Evolutionary conservation across 2,113 vertebrate genomes (phyloP).

Genomic region (Neomonachus schauinslandi): DNA sequence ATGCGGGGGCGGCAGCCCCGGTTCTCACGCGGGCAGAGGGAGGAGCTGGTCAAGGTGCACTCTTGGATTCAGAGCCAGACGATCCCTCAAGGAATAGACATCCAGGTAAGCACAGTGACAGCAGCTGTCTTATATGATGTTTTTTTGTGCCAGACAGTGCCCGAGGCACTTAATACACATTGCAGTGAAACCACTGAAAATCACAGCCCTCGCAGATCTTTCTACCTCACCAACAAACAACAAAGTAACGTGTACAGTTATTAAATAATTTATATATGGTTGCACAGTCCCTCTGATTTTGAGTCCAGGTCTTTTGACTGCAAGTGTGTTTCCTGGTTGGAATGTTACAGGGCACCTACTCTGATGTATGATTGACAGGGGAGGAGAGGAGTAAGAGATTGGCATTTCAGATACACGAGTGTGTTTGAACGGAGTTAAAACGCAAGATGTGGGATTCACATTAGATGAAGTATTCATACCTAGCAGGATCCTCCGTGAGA

Average conservation of each 20-base stretch:
- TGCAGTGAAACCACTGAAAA: not conserved
- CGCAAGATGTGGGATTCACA: not conserved
- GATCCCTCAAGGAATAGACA: constrained; percentile 87
- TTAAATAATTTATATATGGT: not conserved
- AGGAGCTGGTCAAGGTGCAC: constrained; percentile 90
- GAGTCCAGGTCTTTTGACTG: not conserved
- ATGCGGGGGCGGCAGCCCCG: constrained; percentile 90
- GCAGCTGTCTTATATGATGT: accelerated
- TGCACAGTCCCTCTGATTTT: not conserved
- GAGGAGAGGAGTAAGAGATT: not conserved
- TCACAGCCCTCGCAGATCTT: accelerated
- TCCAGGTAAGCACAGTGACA: constrained; percentile 81
- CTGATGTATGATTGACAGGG: not conserved
- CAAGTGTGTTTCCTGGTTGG: not conserved
- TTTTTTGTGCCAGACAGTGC: accelerated
- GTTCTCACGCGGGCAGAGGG: constrained; percentile 89
- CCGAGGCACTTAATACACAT: accelerated
- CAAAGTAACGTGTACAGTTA: accelerated
- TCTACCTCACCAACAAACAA: accelerated
- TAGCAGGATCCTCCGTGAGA: not conserved
- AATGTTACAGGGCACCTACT: not conserved
- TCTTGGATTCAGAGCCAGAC: constrained; percentile 88
- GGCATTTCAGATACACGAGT: accelerated
- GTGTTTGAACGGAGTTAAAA: not conserved
- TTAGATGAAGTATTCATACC: accelerated